Conservation (phyloP, 2,113 vertebrate species). For the Epinephelus lanceolatus region DNA sequence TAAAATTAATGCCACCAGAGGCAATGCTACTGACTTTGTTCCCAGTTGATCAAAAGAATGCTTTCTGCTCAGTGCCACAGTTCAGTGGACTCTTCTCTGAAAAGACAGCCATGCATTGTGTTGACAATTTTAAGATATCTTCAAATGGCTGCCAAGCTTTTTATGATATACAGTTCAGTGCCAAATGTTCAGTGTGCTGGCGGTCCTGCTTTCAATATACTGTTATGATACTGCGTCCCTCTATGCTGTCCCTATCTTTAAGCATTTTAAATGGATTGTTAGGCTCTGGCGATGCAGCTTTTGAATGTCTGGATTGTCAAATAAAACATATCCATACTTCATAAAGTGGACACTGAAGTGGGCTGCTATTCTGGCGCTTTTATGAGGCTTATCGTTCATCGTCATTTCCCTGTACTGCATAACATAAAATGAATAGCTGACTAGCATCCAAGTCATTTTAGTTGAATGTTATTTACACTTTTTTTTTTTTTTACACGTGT, state of each 20-base stretch:
- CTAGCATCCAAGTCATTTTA: background rate
- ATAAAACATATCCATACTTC: background rate
- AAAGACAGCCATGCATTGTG: background rate
- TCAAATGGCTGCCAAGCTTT: slow-evolving; percentile 8
- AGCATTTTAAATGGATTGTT: background rate
- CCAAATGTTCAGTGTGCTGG: background rate
- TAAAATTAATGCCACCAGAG: background rate
- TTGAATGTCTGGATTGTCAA: background rate
- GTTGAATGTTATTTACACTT: background rate
- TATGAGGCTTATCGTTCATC: slow-evolving; percentile 13
- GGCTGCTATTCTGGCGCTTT: slow-evolving; percentile 7
- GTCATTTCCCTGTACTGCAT: background rate
- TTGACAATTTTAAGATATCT: slow-evolving; percentile 2
- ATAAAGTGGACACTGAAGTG: background rate
- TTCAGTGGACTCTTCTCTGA: background rate
- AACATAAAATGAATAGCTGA: background rate
- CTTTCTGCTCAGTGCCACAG: background rate
- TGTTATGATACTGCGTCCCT: background rate
- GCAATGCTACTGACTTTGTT: background rate
- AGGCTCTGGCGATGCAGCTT: background rate
- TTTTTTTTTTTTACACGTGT: no score
- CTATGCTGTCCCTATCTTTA: background rate
- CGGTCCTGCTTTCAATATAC: background rate
- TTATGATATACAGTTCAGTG: background rate
- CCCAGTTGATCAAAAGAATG: slow-evolving; percentile 10